Evolutionary conservation across 2,888 invertebrate species (phyloP).

Genomic region (Drosophila austrosaltans): DNA sequence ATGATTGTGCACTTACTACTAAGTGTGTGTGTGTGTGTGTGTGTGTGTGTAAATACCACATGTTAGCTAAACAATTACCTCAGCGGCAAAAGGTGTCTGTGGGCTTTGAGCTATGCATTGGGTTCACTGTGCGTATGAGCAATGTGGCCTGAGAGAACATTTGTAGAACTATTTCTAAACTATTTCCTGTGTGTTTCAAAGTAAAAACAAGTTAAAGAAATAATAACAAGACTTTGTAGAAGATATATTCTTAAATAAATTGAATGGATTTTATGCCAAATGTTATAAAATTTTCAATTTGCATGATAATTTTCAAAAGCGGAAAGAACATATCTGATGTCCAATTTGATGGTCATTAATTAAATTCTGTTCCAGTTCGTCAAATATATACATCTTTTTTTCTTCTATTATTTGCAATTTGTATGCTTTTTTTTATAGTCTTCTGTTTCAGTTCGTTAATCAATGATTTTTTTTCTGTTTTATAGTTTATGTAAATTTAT

Average conservation of each 20-base stretch:
- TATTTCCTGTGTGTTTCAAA: too few relatives aligned
- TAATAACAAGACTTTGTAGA: too few relatives aligned
- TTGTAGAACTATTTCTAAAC: background rate
- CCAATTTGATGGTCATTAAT: background rate
- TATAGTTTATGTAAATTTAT: slow-evolving; percentile 26
- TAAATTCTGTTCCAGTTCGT: background rate
- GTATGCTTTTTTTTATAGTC: background rate
- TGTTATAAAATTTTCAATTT: background rate
- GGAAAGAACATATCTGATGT: background rate
- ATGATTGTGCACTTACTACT: slow-evolving; percentile 57
- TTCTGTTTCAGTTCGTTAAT: background rate
- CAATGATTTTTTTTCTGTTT: slow-evolving; percentile 12
- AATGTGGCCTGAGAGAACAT: slow-evolving; percentile 18
- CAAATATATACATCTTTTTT: slow-evolving; percentile 3
- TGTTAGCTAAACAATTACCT: slow-evolving; percentile 79
- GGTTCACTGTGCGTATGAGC: slow-evolving; percentile 56
- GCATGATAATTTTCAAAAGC: background rate
- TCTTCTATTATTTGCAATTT: background rate
- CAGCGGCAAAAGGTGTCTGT: slow-evolving; percentile 40
- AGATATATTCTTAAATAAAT: too few relatives aligned
- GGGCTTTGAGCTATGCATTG: slow-evolving; percentile 20
- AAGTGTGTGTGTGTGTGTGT: slow-evolving; percentile 28
- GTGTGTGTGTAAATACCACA: slow-evolving; percentile 70
- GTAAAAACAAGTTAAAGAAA: too few relatives aligned
- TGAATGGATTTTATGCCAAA: background rate